Conservation (phyloP, 2,797 vertebrate species). For the Kryptopterus vitreolus region DNA sequence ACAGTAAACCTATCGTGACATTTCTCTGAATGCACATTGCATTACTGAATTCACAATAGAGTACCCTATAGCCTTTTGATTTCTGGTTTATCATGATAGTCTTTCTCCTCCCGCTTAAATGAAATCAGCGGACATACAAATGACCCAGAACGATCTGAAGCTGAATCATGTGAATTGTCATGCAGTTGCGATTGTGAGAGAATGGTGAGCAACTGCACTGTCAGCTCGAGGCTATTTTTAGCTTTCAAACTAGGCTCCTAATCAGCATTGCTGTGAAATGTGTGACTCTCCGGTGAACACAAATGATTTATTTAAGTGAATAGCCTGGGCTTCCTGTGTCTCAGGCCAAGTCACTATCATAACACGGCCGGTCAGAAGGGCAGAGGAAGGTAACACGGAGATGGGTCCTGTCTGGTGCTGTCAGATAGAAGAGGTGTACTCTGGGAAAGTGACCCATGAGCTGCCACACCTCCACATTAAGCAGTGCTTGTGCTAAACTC, state of each 20-base stretch:
- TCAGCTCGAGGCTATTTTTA: constrained; percentile 55
- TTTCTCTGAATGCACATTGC: neutral
- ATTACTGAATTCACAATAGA: neutral
- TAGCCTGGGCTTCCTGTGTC: constrained; percentile 53
- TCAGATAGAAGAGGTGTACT: constrained; percentile 59
- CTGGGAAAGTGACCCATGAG: constrained; percentile 60
- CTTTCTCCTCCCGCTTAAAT: neutral
- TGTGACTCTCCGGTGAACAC: constrained; percentile 40
- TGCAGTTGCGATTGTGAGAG: neutral
- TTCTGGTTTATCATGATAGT: neutral
- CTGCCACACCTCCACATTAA: constrained; percentile 47
- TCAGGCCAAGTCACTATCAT: constrained; percentile 57
- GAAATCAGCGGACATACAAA: neutral
- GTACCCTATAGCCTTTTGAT: too few relatives aligned
- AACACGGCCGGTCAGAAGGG: constrained; percentile 53
- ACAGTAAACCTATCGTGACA: neutral
- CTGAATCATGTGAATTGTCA: neutral
- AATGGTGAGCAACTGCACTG: constrained; percentile 42
- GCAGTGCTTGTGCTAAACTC: constrained; percentile 17
- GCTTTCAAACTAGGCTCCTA: constrained; percentile 35
- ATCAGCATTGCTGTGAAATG: constrained; percentile 49
- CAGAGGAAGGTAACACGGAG: constrained; percentile 58
- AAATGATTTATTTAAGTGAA: constrained; percentile 53
- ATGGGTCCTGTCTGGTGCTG: constrained; percentile 51
- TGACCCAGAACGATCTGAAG: neutral